Base-by-base conservation (phyloP, 35 echinoderm and acorn worm genomes). In the Chiridota heheva region DNA sequence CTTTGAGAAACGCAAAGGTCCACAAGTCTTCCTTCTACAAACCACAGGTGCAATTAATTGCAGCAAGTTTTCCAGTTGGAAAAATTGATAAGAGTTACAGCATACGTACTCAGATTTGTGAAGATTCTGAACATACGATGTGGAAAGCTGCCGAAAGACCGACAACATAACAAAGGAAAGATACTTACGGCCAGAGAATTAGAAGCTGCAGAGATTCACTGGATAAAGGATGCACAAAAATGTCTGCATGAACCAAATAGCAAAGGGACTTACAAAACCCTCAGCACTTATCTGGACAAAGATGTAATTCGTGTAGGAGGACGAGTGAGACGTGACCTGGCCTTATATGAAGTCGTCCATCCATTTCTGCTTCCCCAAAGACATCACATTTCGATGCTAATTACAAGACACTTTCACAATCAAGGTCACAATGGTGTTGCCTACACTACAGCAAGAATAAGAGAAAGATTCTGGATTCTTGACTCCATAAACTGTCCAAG, bases 71-170 rank as follows among this genome's bases (percentile, higher is more conserved):
- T n/a, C n/a, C n/a, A n/a, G n/a, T n/a, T n/a, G 73, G 89, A 81
- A 40, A 85, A 39, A 80, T 53, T 91, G 15, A 32, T 85, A 6
- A 78, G 89, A 91, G 88, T 86, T 58, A 91, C 89, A 38, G 83
- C 89, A 25, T 92, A 86, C 63, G 83, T 92, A 12, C 37, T 86
- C 2, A 61, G 82, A 75, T n/a, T n/a, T n/a, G 18, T 91, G 16
- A 20, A 41, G 10, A 85, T 85, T 37, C 36, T 85, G 49, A 51
- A 63, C 7, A 39, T 44, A n/a, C 79, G 51, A 86, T 49, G 80
- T 49, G 70, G 49, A 13, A 34, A 36, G 43, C 20, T 5, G 4
- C 46, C 63, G 31, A 36, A 8, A 27, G 8, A 10, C 0, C 30
- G 25, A 35, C 1, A 39, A 44, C 26, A 45, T 25, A 53, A n/a